phyloP scores from a whole-genome alignment of 1,140 invertebrate genomes.

The Batillaria attramentaria region DNA sequence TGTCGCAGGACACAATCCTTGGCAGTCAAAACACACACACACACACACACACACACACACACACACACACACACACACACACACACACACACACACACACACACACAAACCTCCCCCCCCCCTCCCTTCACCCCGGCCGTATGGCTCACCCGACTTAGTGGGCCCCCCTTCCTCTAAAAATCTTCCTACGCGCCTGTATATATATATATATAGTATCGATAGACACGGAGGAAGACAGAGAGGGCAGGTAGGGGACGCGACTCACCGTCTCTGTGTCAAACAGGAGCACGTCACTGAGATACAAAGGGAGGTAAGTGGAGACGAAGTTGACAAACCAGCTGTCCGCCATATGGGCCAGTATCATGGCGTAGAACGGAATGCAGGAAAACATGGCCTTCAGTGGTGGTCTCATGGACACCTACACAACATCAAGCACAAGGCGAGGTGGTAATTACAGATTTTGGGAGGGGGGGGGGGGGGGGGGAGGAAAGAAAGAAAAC shows the following conservation, averaged over 20 bases:
- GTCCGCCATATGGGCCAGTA: not conserved
- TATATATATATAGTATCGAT: not conserved
- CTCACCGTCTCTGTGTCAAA: conserved; percentile 77
- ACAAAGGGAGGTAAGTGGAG: conserved; percentile 88
- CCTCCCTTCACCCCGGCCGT: no score
- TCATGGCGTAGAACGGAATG: not conserved
- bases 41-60: not conserved
- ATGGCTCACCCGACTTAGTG: no score
- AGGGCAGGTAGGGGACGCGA: not conserved
- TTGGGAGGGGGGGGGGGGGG: no score
- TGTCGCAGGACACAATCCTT: no score
- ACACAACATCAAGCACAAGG: no score
- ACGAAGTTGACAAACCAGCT: not conserved
- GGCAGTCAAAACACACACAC: not conserved
- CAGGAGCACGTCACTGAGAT: conserved; percentile 90
- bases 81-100: not conserved
- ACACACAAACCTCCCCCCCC: no score
- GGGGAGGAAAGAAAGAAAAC: no score
- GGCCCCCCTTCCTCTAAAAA: no score
- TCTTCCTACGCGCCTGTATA: not conserved
- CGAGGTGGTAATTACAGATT: no score
- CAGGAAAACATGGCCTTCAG: not conserved
- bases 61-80: not conserved
- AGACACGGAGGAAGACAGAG: not conserved
- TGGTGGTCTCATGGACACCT: no score